These are phyloP conservation scores for Eleginops maclovinus DNA, from an alignment of 2,113 vertebrate species.

Conservation along the genomic window DNA sequence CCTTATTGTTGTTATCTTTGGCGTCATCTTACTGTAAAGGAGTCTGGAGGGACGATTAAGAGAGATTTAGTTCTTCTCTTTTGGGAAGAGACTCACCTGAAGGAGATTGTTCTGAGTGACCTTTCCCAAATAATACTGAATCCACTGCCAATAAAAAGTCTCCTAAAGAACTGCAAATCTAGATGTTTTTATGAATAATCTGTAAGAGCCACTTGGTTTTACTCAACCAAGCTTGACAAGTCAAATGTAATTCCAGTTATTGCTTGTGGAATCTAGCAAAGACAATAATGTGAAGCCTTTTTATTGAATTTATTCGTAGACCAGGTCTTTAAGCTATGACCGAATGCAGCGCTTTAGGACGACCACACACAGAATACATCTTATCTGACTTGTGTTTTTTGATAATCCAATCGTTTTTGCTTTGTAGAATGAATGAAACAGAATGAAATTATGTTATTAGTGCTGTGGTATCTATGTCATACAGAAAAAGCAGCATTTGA, in stretches of 20 bases:
- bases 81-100: too few relatives aligned
- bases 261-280: constrained; percentile 78
- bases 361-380: constrained; percentile 69
- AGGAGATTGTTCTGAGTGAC: too few relatives aligned
- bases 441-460: constrained; percentile 76
- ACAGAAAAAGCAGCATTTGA: constrained; percentile 73
- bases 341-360: constrained; percentile 72
- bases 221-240: constrained; percentile 20
- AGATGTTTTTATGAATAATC: neutral
- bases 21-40: too few relatives aligned
- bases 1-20: too few relatives aligned
- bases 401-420: constrained; percentile 77
- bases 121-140: neutral
- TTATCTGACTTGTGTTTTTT: constrained; percentile 74
- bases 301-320: constrained; percentile 71
- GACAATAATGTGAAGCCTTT: constrained; percentile 62
- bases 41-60: too few relatives aligned
- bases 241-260: constrained; percentile 60
- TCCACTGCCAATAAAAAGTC: too few relatives aligned
- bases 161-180: neutral
- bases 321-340: constrained; percentile 65
- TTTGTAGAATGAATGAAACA: constrained; percentile 76
- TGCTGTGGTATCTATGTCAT: constrained; percentile 79
- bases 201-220: constrained; percentile 1
- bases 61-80: too few relatives aligned